Evolutionary conservation across 1,140 invertebrate species (phyloP), one percentile per base, ranked within the genome.

Genomic region (Marisa cornuarietis): DNA sequence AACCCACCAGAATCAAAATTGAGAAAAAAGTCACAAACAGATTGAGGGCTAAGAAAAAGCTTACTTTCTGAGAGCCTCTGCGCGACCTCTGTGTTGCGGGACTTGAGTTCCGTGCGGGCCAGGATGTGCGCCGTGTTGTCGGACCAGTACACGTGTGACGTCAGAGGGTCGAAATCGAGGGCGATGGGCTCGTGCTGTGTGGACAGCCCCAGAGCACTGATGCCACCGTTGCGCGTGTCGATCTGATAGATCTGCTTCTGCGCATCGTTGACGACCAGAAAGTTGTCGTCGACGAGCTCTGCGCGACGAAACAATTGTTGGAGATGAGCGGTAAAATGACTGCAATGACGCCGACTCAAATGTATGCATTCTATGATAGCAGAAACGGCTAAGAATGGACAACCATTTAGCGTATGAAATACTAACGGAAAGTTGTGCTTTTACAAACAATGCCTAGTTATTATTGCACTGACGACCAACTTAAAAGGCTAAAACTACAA

Each of bases 21-120:
- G 31, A 42, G 31, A 42, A 42, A 42, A 42, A 42, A 42, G 31
- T 42, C 31, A 42, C 6, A 42, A 42, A 42, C 31, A 58, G 54
- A 11, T 58, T 14, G 54, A 0, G 54, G 18, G 63, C 26, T 66
- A 10, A 10, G 18, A n/a, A 42, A 5, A 42, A 52, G 31, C 77
- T 26, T 91, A 78, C 95, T 95, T 71, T 94, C 93, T 22, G 79
- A 63, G 7, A 86, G 75, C 51, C 92, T 92, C 26, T 96, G 93
- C 9, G 97, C 92, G 76, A 93, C 90, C 68, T 93, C 89, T 0
- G 93, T 92, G 7, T 75, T 58, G 62, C 24, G 66, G 1, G 83
- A 83, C 54, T 85, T 78, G 6, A 89, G 52, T 16, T 81, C 78
- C 16, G 84, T 80, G 20, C 83, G 72, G 54, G 85, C 82, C 62